A percentile compares a stretch with the other conserved stretches of the same genome.
These are phyloP conservation scores for Drosophila dunni DNA, from an alignment of 1,140 invertebrate genomes.

Conservation along the genomic window DNA sequence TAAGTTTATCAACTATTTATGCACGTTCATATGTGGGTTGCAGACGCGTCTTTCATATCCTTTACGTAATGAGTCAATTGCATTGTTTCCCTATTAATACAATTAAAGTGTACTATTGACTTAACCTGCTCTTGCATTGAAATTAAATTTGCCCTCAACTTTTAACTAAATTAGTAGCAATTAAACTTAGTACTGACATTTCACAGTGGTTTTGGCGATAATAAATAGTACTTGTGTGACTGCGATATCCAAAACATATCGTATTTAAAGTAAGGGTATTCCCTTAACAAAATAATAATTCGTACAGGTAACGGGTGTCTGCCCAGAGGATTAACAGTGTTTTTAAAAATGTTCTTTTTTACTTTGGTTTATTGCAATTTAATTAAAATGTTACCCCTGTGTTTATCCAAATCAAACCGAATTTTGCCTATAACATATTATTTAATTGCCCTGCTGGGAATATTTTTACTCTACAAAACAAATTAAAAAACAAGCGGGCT, in stretches of 20 bases:
- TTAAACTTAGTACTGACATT: conserved; percentile 1
- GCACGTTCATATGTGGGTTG: conserved; percentile 1
- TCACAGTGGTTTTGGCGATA: conserved; percentile 15
- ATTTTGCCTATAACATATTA: too few species aligned
- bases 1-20: conserved; percentile 6
- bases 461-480: not conserved
- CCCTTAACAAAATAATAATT: not conserved
- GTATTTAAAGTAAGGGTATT: conserved; percentile 18
- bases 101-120: not conserved
- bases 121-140: not conserved
- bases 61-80: conserved; percentile 38
- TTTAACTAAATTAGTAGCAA: conserved; percentile 4
- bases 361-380: too few species aligned
- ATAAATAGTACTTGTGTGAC: not conserved
- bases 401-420: too few species aligned
- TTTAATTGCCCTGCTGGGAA: too few species aligned
- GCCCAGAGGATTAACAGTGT: too few species aligned
- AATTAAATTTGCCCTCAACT: not conserved
- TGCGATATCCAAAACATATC: conserved; percentile 28
- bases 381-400: too few species aligned
- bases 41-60: conserved; percentile 8
- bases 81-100: not conserved
- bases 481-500: not conserved
- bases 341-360: too few species aligned
- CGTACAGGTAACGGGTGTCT: too few species aligned